Conservation (phyloP, 2,113 vertebrate species). For the Eubucco bourcierii region DNA sequence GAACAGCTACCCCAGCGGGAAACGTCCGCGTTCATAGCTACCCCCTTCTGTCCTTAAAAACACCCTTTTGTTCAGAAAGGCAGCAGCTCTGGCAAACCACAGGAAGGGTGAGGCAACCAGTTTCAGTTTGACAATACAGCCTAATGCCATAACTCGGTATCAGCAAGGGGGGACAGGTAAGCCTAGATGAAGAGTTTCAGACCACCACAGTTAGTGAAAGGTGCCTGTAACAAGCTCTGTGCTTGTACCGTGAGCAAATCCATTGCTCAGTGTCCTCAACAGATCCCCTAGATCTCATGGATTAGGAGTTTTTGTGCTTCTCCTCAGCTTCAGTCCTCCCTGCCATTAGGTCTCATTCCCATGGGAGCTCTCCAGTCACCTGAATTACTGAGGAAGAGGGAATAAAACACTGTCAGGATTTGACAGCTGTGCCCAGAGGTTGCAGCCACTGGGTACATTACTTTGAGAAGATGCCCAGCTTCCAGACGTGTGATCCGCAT, state of each 20-base stretch:
- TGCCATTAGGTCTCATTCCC: background rate
- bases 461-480: background rate
- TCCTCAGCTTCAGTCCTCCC: background rate
- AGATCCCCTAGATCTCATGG: background rate
- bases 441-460: background rate
- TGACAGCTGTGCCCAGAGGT: background rate
- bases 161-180: background rate
- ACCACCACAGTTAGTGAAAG: background rate
- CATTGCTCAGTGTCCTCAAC: background rate
- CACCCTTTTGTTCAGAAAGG: background rate
- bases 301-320: background rate
- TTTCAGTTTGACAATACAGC: background rate
- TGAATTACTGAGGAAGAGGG: constrained; percentile 9
- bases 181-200: background rate
- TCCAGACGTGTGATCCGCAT: background rate
- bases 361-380: background rate
- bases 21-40: constrained; percentile 17
- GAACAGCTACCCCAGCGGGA: background rate
- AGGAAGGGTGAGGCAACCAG: background rate
- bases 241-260: background rate
- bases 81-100: constrained; percentile 35
- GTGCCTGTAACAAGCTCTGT: background rate
- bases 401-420: constrained; percentile 9
- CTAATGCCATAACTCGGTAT: background rate
- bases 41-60: constrained; percentile 5